These are phyloP conservation scores for Lepilemur ruficaudatus DNA, from an alignment of 2,797 vertebrate genomes.

Conservation along the genomic window DNA sequence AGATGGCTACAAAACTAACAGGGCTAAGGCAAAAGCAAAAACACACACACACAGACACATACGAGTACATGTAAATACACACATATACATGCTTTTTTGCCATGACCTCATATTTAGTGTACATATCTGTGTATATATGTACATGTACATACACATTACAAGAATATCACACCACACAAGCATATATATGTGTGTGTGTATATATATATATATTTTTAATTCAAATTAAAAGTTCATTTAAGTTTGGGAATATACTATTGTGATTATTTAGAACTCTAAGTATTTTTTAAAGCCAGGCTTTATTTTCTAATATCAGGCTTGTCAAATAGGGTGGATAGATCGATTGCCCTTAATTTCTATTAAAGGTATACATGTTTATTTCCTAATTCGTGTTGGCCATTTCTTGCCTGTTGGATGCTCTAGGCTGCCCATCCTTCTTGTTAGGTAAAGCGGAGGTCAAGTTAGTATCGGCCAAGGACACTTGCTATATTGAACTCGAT, in stretches of 20 bases:
- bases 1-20: neutral
- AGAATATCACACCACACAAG: neutral
- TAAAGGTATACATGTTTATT: neutral
- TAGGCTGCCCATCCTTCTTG: constrained; percentile 27
- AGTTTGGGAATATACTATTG: neutral
- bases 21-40: neutral
- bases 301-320: neutral
- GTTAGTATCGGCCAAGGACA: neutral
- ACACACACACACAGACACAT: neutral
- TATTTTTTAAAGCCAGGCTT: neutral
- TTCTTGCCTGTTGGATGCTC: constrained; percentile 41
- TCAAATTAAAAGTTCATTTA: neutral
- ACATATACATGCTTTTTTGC: neutral
- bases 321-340: neutral
- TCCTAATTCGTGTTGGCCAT: constrained; percentile 29
- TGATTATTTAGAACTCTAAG: constrained; percentile 11
- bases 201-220: neutral
- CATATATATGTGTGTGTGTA: neutral
- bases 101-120: neutral
- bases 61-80: accelerated
- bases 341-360: neutral
- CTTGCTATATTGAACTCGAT: constrained; percentile 31
- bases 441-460: neutral
- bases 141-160: neutral
- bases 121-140: neutral